Percentiles rank a stretch among this genome's conserved stretches.
Conservation (phyloP, 2,113 vertebrate species). For the Mesoclemmys tuberculata region DNA sequence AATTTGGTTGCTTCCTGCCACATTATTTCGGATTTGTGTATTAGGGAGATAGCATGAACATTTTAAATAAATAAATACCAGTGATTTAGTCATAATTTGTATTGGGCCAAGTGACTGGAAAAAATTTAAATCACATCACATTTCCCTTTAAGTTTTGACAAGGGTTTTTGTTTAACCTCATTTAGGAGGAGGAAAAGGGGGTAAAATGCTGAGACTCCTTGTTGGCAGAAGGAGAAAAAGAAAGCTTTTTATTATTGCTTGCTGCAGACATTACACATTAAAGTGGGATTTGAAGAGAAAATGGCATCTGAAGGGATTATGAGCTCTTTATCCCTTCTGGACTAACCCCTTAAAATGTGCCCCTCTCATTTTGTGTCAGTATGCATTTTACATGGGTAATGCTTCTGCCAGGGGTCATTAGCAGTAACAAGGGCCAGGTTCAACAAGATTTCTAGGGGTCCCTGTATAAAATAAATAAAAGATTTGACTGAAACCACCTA, state of each 20-base stretch:
- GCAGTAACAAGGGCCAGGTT: neutral
- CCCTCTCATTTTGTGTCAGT: neutral
- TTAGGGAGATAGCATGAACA: neutral
- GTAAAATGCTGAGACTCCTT: neutral
- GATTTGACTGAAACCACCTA: accelerated
- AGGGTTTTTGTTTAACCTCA: neutral
- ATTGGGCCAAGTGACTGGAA: neutral
- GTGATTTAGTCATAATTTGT: neutral
- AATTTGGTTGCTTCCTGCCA: neutral
- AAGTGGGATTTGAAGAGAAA: neutral
- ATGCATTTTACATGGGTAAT: neutral
- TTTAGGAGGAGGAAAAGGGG: neutral
- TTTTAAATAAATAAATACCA: neutral
- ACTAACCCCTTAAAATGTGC: neutral
- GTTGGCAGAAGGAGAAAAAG: neutral
- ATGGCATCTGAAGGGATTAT: neutral
- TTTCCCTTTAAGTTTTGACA: neutral
- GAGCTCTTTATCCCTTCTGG: neutral
- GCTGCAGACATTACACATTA: neutral
- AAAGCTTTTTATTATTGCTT: neutral
- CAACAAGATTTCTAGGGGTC: neutral
- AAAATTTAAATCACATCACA: neutral
- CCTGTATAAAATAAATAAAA: neutral
- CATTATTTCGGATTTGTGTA: neutral
- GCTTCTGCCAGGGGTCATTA: neutral